Conservation (phyloP, 92 coral and sea anemone species). For the Epizoanthus illoricatus region DNA sequence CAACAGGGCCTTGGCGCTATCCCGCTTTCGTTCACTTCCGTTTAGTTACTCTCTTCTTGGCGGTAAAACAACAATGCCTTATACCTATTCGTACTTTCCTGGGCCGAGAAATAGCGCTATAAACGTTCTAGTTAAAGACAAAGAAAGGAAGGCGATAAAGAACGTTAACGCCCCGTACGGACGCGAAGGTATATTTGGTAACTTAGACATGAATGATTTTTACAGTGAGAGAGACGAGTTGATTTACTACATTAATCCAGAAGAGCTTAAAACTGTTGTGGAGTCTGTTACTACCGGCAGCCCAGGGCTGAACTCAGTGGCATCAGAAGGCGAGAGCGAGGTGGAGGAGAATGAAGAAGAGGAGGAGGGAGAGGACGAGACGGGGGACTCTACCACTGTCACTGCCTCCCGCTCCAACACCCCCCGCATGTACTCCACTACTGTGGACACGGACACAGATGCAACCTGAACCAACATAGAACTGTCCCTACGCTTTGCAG, state of each 20-base stretch:
- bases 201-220: conserved; percentile 79
- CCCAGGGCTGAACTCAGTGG: conserved; percentile 2
- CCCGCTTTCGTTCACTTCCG: conserved; percentile 75
- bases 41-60: conserved; percentile 47
- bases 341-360: neutral
- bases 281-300: conserved; percentile 42
- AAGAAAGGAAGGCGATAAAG: conserved; percentile 15
- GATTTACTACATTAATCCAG: conserved; percentile 66
- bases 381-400: conserved; percentile 8
- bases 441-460: neutral
- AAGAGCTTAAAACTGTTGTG: conserved; percentile 58
- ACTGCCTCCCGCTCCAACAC: conserved; percentile 10
- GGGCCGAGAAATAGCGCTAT: conserved; percentile 55
- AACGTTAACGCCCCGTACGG: conserved; percentile 23
- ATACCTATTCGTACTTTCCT: conserved; percentile 70
- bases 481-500: too few species aligned
- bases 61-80: conserved; percentile 47
- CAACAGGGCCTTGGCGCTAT: conserved; percentile 70
- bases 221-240: conserved; percentile 75
- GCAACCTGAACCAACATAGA: neutral
- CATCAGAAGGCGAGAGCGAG: conserved; percentile 14
- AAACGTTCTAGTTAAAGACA: conserved; percentile 33
- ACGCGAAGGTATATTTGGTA: conserved; percentile 69
- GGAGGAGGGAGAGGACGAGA: conserved; percentile 1
- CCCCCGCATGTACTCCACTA: neutral